phyloP scores from a whole-genome alignment of 2,113 vertebrate genomes.

The Campylomormyrus tamandua region DNA sequence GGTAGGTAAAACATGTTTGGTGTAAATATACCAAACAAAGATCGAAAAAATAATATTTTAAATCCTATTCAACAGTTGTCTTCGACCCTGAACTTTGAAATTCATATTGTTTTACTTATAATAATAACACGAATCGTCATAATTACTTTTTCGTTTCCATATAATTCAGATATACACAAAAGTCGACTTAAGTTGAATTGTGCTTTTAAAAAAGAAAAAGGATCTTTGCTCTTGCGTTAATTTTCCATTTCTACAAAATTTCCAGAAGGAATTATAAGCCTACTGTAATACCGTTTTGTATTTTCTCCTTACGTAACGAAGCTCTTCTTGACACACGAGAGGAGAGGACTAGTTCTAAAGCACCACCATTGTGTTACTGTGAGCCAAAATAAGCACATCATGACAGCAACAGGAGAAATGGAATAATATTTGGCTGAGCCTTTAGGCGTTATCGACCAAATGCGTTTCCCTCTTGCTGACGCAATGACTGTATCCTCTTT shows the following conservation, averaged over 20 bases:
- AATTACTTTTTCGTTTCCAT: neutral
- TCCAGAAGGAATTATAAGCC: neutral
- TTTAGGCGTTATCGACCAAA: neutral
- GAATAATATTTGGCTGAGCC: neutral
- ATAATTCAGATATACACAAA: neutral
- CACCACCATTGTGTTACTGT: neutral
- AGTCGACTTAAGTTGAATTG: neutral
- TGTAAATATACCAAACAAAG: neutral
- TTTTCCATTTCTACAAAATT: neutral
- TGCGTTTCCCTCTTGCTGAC: neutral
- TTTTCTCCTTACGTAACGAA: neutral
- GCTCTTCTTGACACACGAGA: neutral
- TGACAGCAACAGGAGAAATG: neutral
- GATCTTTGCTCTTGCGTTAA: neutral
- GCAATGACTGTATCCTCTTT: constrained; percentile 11
- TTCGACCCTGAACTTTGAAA: neutral
- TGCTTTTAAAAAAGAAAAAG: neutral
- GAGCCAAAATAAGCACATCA: constrained; percentile 11
- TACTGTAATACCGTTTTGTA: neutral
- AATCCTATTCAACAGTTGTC: neutral
- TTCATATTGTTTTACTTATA: neutral
- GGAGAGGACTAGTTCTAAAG: neutral
- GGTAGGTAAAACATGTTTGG: neutral
- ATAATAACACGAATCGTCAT: neutral
- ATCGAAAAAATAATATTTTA: neutral